Base-by-base conservation (phyloP, 2,888 invertebrate species). In the Catocala sponsa region DNA sequence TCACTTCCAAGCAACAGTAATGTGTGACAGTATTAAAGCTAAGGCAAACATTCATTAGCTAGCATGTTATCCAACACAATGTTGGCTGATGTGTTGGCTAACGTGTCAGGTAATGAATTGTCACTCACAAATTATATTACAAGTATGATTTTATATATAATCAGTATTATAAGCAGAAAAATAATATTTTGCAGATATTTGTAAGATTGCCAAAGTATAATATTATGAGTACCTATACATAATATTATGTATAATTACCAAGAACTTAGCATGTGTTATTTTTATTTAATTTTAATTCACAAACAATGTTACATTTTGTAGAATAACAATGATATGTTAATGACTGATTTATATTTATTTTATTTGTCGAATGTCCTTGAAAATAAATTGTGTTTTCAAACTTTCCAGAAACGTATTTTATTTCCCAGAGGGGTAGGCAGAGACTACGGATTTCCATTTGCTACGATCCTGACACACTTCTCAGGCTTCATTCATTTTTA, bases 371-470 rank as follows among this genome's bases (percentile, higher is more conserved):
- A 68, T 74, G 68, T 68, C 63, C 58, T 65, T 70, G 55, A 61
- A 69, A 74, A 66, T 78, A 79, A 76, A 51, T 69, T 72, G 60
- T 69, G 71, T 80, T 79, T 76, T 70, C 56, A 72, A 71, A 76
- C 68, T 74, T 74, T 76, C 64, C 67, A 68, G 6, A 35, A 13
- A 33, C 43, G 13, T 33, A 32, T 53, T 43, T 77, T 70, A 69
- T 56, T n/a, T n/a, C n/a, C n/a, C n/a, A n/a, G n/a, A n/a, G n/a
- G n/a, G n/a, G n/a, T n/a, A n/a, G n/a, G n/a, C n/a, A n/a, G n/a
- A n/a, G n/a, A n/a, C n/a, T n/a, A n/a, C n/a, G n/a, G n/a, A n/a
- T n/a, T n/a, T n/a, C n/a, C n/a, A n/a, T n/a, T n/a, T n/a, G n/a
- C n/a, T n/a, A n/a, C n/a, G n/a, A n/a, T n/a, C n/a, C n/a, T n/a